Base-by-base conservation (phyloP, 2,113 vertebrate genomes). In the Marmota flaviventris region DNA sequence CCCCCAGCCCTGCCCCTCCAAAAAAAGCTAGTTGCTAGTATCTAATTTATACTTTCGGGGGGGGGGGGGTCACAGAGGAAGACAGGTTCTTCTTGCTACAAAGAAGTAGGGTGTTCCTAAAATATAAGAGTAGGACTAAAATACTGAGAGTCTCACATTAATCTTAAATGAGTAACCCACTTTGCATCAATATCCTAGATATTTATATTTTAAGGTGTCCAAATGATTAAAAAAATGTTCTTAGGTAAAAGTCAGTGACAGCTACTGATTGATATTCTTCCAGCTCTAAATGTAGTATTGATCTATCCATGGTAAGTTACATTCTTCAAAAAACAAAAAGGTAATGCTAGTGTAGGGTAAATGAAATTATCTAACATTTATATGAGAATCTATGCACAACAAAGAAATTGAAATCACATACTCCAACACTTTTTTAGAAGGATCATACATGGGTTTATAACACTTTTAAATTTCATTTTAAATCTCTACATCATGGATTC, bases 361-460 rank as follows among this genome's bases (percentile, higher is more conserved):
- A 45, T 87, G 16, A 63, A 94, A 69, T 95, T 12, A 72, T 58
- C 91, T 81, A 96, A 48, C 53, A 69, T 12, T 77, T 88, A 39
- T 9, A 6, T 58, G 53, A 48, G 2, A 61, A 0, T 48, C 20
- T 70, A 42, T 6, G 72, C 18, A 12, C 42, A 92, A 32, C 22
- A 51, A 73, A 75, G 69, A 86, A 89, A 48, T 25, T 81, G 20
- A 76, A 93, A 56, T n/a, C 17, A 42, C 22, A 27, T 12, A 89
- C 7, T 6, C 5, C 6, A 84, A 88, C 34, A 37, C 37, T 84
- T 78, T 67, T 72, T 81, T 70, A 82, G 67, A 29, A 45, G 39
- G n/a, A 18, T 14, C 17, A 45, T 9, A 25, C 9, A 32, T 39
- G 27, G 27, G 3, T 63, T 91, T 85, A 42, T 73, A 89, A 34